Evolutionary conservation across 2,888 invertebrate species (phyloP), one percentile per base, ranked within the genome.

Genomic region (Polyploca ridens): DNA sequence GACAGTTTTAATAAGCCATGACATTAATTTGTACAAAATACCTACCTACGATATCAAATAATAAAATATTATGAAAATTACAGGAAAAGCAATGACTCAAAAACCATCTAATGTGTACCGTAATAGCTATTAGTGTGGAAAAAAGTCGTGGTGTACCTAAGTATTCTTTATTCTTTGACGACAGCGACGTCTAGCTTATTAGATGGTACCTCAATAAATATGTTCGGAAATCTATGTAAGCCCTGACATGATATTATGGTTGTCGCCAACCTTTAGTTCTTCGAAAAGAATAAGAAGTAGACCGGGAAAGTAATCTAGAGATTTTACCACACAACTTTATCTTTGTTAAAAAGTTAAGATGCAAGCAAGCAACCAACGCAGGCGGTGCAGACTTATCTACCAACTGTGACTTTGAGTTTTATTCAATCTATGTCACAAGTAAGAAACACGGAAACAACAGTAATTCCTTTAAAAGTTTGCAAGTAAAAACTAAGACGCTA

Each of bases 401-500:
- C 54, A 19, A 19, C 54, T 19, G 19, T 19, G 67, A 62, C 69
- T 69, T 67, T 64, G 64, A 68, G 68, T 69, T 66, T 74, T 75
- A 74, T 78, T 74, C 77, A 80, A 81, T 79, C 74, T 76, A 66
- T 72, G 75, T 79, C 76, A 73, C 72, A 68, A 79, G 73, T 54
- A 66, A 71, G 63, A 72, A 82, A 83, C 77, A 78, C 77, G 71
- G 72, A 77, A 85, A 84, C 81, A 84, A 85, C 83, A 82, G 82
- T 85, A 85, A 88, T 84, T 84, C 81, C 80, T 86, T 86, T 87
- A 84, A 87, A 89, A 88, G 81, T 89, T 86, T 81, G 77, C 82
- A 83, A 82, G 75, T 76, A 82, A 84, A 81, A 88, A 85, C 86
- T 83, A 86, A 84, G 84, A 77, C 81, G 82, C 83, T 80, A 84